Evolutionary conservation across 2,113 vertebrate species (phyloP).

Genomic region (Riparia riparia): DNA sequence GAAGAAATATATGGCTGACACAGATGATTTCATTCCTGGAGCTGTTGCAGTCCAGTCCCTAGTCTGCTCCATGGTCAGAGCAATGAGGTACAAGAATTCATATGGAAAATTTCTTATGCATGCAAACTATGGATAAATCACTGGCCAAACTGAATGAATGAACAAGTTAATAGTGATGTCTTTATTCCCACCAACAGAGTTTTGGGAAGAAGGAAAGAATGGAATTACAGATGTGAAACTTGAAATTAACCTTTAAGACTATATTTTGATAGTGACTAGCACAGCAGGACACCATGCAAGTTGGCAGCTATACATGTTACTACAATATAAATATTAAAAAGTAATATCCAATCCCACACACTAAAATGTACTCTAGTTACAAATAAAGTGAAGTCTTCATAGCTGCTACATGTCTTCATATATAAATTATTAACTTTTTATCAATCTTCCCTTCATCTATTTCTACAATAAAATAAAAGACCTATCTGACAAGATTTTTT

Average conservation of each 20-base stretch:
- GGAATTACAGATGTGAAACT: not conserved
- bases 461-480: not conserved
- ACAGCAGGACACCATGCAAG: not conserved
- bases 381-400: not conserved
- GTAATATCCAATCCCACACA: not conserved
- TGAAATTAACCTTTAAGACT: constrained; percentile 11
- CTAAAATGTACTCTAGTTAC: not conserved
- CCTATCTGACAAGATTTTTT: not conserved
- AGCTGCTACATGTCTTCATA: not conserved
- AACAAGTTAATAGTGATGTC: not conserved
- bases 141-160: not conserved
- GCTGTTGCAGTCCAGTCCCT: not conserved
- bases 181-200: not conserved
- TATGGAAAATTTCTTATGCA: not conserved
- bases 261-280: constrained; percentile 18
- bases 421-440: not conserved
- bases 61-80: not conserved
- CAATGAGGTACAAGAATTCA: not conserved
- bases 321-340: not conserved
- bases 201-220: not conserved
- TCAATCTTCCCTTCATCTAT: not conserved
- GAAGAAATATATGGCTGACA: not conserved
- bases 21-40: not conserved
- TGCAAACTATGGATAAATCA: not conserved
- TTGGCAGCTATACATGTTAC: not conserved